Evolutionary conservation across 2,797 vertebrate genomes (phyloP).

Genomic region (Coccyzus lansbergi): DNA sequence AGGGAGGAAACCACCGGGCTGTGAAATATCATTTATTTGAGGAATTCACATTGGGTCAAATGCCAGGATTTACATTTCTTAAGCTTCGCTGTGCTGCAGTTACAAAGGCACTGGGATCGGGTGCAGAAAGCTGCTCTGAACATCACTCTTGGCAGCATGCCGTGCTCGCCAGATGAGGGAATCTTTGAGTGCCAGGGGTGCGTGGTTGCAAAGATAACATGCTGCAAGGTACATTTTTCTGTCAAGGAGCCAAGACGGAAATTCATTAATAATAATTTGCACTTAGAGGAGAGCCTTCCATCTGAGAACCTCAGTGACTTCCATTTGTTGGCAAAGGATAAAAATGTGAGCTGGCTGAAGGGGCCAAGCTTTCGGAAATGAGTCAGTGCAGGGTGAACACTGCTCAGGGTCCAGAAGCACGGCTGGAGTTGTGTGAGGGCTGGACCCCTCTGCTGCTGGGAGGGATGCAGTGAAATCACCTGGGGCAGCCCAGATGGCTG

Average conservation of each 20-base stretch:
- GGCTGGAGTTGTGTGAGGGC: not conserved
- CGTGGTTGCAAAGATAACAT: not conserved
- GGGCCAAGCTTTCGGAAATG: not conserved
- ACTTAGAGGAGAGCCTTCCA: not conserved
- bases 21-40: conserved; percentile 66
- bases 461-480: not conserved
- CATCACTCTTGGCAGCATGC: not conserved
- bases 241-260: not conserved
- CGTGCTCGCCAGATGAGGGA: not conserved
- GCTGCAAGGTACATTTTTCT: not conserved
- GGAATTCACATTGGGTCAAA: conserved; percentile 6
- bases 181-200: not conserved
- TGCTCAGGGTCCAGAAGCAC: rapidly evolving
- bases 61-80: conserved; percentile 59
- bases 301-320: not conserved
- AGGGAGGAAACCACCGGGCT: conserved; percentile 38
- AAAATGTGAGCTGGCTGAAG: not conserved
- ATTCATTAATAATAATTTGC: conserved; percentile 18
- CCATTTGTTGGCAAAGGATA: not conserved
- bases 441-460: not conserved
- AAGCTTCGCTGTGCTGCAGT: conserved; percentile 45
- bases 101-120: not conserved
- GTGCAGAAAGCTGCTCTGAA: not conserved
- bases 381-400: rapidly evolving
- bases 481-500: not conserved